Conservation (phyloP, 30 jellyfish, hydroid and myxozoan genomes). For the Sanderia malayensis region DNA sequence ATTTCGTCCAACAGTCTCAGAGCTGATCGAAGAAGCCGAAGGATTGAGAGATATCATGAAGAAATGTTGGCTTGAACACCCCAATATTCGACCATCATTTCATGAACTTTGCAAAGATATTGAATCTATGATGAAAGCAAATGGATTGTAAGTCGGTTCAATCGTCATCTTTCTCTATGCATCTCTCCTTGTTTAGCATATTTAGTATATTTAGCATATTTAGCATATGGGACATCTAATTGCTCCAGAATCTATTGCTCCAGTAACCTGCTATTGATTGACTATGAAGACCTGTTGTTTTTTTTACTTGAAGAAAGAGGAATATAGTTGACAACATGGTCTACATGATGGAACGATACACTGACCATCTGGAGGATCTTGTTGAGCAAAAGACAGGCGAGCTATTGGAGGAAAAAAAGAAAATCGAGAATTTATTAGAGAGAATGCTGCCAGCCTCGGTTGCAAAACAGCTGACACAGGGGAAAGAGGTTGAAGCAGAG, state of each 20-base stretch:
- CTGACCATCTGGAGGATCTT: constrained; percentile 63
- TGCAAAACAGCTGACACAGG: constrained; percentile 69
- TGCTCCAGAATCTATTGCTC: no score
- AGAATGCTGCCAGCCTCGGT: constrained; percentile 84
- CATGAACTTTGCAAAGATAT: constrained; percentile 64
- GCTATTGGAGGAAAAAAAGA: constrained; percentile 60
- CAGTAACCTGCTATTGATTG: no score
- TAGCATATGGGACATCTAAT: no score
- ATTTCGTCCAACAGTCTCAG: constrained; percentile 75
- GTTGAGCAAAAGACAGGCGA: constrained; percentile 71
- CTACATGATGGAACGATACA: constrained; percentile 82
- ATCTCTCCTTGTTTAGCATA: no score
- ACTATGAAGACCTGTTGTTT: no score
- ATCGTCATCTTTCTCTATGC: no score
- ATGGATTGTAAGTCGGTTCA: constrained; percentile 90
- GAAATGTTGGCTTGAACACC: constrained; percentile 86
- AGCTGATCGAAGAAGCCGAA: constrained; percentile 57
- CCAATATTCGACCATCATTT: constrained; percentile 80
- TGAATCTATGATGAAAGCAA: constrained; percentile 72
- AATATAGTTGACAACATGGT: constrained; percentile 74
- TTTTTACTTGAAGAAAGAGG: constrained; percentile 37
- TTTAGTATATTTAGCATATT: no score
- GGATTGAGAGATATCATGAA: constrained; percentile 56
- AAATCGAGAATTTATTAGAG: constrained; percentile 55
- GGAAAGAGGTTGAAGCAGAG: constrained; percentile 92